Conservation (phyloP, 2,113 vertebrate genomes). For the Anguilla japonica region DNA sequence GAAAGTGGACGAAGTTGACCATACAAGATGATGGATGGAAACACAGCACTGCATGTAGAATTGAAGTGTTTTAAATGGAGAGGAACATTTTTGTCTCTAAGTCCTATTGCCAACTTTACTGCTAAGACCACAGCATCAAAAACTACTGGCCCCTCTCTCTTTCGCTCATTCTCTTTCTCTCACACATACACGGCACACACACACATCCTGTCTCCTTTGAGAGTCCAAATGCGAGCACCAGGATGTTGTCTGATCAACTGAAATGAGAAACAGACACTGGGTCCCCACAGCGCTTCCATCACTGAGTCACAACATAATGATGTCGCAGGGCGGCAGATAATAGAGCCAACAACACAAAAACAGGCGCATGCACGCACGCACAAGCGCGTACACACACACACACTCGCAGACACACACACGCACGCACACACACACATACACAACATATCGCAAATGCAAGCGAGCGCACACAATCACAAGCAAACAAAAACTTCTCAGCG, state of each 20-base stretch:
- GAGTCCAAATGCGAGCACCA: not conserved
- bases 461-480: not conserved
- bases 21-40: not conserved
- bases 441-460: not conserved
- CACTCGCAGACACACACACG: no score
- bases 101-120: not conserved
- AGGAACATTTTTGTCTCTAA: not conserved
- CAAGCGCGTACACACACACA: conserved; percentile 5
- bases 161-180: not conserved
- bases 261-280: not conserved
- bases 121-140: not conserved
- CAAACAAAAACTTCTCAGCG: not conserved
- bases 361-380: conserved; percentile 17
- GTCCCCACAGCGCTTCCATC: not conserved
- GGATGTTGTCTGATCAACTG: not conserved
- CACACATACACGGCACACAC: not conserved
- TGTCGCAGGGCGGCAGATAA: not conserved
- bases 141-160: not conserved
- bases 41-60: not conserved
- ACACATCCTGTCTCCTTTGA: not conserved
- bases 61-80: not conserved
- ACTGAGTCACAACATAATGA: not conserved
- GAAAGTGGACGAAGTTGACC: not conserved
- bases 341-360: not conserved
- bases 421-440: not conserved